These are phyloP conservation scores for Chelon auratus DNA, from an alignment of 2,797 vertebrate genomes.

Conservation along the genomic window DNA sequence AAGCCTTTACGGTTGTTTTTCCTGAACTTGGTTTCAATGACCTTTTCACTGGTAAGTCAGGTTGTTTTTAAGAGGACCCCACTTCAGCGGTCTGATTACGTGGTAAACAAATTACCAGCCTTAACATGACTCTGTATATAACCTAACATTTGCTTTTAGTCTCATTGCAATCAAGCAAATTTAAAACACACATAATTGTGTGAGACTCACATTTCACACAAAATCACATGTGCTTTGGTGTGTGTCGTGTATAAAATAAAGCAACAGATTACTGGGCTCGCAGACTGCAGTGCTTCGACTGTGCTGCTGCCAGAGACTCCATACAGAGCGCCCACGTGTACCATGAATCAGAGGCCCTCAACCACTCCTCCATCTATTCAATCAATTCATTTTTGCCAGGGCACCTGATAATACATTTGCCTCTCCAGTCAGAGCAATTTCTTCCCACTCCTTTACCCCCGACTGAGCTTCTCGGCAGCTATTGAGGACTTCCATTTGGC, in stretches of 20 bases:
- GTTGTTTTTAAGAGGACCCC: constrained; percentile 6
- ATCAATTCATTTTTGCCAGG: constrained; percentile 64
- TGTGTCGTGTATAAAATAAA: constrained; percentile 13
- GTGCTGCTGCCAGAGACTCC: constrained; percentile 55
- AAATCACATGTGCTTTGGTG: neutral
- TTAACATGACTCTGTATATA: neutral
- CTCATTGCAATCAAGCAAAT: neutral
- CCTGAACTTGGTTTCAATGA: neutral
- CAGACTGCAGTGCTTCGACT: constrained; percentile 41
- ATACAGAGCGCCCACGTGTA: constrained; percentile 60
- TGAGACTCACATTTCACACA: neutral
- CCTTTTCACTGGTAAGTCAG: constrained; percentile 5
- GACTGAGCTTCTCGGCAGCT: constrained; percentile 47
- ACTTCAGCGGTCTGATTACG: neutral
- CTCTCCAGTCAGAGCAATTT: constrained; percentile 54
- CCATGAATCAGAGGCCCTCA: constrained; percentile 67
- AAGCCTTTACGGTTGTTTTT: neutral
- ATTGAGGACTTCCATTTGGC: constrained; percentile 30
- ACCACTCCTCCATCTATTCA: constrained; percentile 66
- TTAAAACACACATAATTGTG: constrained; percentile 8
- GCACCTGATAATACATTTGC: constrained; percentile 62
- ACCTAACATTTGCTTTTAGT: constrained; percentile 4
- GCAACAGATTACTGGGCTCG: constrained; percentile 12
- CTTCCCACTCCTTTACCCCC: constrained; percentile 62
- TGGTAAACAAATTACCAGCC: constrained; percentile 8